phyloP scores from a whole-genome alignment of 2,888 invertebrate genomes.

The Corythucha ciliata region DNA sequence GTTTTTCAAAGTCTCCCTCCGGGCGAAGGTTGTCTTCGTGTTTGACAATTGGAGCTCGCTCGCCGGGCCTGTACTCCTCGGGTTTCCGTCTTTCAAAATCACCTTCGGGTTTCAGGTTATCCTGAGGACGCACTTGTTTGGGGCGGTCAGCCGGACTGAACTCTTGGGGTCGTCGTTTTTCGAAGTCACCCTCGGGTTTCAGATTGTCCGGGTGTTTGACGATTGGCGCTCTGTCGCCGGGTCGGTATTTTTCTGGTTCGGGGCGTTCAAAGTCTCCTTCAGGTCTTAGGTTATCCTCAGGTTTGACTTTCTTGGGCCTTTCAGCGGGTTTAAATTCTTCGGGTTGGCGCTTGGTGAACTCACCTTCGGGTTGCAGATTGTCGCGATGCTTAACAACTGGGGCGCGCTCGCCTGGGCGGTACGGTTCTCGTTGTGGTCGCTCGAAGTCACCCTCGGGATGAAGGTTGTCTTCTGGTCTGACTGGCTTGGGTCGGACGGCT shows the following conservation, averaged over 20 bases:
- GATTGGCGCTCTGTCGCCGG: conserved; percentile 40
- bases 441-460: conserved; percentile 42
- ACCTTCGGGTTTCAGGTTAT: conserved; percentile 39
- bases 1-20: conserved; percentile 51
- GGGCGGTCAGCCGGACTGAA: conserved; percentile 37
- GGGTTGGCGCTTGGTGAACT: conserved; percentile 45
- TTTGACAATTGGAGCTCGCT: conserved; percentile 49
- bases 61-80: conserved; percentile 41
- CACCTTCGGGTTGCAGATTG: conserved; percentile 51
- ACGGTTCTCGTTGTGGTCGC: conserved; percentile 40
- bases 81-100: conserved; percentile 40
- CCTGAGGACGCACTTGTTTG: conserved; percentile 38
- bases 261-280: conserved; percentile 43
- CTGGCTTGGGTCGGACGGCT: conserved; percentile 44
- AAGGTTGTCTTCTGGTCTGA: conserved; percentile 41
- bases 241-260: conserved; percentile 37
- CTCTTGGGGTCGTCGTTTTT: conserved; percentile 41
- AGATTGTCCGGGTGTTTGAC: conserved; percentile 46
- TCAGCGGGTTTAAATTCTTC: conserved; percentile 43
- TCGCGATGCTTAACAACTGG: conserved; percentile 39
- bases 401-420: conserved; percentile 41
- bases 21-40: conserved; percentile 40
- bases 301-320: conserved; percentile 41
- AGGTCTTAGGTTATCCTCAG: conserved; percentile 44
- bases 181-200: conserved; percentile 45